phyloP scores from a whole-genome alignment of 2,113 vertebrate genomes.

The Salminus brasiliensis region DNA sequence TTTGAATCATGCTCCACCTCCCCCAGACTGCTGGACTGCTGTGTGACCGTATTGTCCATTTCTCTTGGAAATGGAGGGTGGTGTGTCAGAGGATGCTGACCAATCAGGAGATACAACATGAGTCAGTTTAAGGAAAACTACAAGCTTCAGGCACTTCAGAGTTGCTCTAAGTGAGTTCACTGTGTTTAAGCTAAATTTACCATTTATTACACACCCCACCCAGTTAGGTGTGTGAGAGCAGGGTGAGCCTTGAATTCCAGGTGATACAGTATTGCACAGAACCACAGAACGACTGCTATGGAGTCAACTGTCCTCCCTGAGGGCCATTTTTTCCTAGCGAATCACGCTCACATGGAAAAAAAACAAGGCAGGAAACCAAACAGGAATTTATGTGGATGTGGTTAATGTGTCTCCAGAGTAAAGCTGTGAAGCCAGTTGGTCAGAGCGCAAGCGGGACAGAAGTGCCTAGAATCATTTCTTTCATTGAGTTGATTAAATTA shows the following conservation, averaged over 20 bases:
- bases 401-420: no score
- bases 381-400: neutral
- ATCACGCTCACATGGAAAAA: neutral
- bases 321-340: neutral
- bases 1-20: neutral
- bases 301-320: neutral
- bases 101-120: constrained; percentile 13
- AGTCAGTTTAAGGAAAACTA: neutral
- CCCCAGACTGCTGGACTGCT: constrained; percentile 15
- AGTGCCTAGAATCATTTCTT: no score
- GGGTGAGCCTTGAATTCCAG: no score
- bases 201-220: neutral
- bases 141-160: neutral
- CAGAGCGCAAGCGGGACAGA: no score
- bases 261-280: neutral
- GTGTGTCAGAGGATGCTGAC: constrained; percentile 32
- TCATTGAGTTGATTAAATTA: no score
- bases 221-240: no score
- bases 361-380: neutral
- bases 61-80: neutral
- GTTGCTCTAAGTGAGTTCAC: no score
- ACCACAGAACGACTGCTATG: neutral
- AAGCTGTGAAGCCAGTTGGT: no score
- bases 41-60: neutral
- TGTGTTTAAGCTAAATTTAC: no score